Percentiles rank a stretch among this genome's conserved stretches.
phyloP scores from a whole-genome alignment of 2,888 invertebrate species.

The Leuctra nigra region DNA sequence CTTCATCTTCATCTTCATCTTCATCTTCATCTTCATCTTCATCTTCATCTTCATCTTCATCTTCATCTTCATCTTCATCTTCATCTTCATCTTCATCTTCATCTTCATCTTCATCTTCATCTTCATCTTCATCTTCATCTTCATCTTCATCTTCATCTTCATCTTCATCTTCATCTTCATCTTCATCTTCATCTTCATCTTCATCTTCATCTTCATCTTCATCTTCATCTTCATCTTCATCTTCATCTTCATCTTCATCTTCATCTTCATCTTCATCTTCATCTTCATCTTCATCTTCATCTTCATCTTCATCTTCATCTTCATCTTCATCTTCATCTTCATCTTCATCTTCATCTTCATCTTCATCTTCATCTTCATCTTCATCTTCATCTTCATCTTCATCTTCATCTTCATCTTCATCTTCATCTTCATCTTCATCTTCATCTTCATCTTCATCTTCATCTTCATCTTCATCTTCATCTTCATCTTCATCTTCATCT shows the following conservation, averaged over 20 bases:
- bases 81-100: background rate
- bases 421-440: background rate
- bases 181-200: background rate
- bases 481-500: background rate
- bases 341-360: too few relatives aligned
- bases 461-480: background rate
- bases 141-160: background rate
- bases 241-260: background rate
- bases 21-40: background rate
- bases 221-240: background rate
- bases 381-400: too few relatives aligned
- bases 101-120: background rate
- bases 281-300: too few relatives aligned
- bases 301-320: too few relatives aligned
- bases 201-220: background rate
- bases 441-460: background rate
- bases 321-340: too few relatives aligned
- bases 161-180: background rate
- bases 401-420: background rate
- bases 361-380: too few relatives aligned
- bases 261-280: too few relatives aligned
- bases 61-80: background rate
- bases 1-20: background rate
- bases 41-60: background rate
- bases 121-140: background rate